phyloP scores from a whole-genome alignment of 2,113 vertebrate genomes.

The Hyperopisus bebe region DNA sequence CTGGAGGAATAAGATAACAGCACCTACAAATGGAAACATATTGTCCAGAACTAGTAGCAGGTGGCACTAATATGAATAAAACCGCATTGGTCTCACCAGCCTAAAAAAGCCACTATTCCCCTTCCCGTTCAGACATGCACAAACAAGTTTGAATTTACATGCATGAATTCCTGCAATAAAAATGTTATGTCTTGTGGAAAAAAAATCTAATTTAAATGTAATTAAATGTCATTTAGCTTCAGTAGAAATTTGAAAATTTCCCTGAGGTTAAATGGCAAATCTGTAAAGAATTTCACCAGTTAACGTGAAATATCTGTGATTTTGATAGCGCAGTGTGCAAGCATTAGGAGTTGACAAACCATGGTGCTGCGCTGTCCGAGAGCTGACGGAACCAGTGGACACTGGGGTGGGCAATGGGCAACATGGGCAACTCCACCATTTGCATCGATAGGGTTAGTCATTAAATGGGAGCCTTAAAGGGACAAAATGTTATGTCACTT shows the following conservation, averaged over 20 bases:
- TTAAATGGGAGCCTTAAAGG: not conserved
- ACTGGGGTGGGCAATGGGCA: not conserved
- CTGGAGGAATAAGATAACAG: not conserved
- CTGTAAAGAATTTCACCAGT: not conserved
- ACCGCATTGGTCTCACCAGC: not conserved
- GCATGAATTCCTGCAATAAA: not conserved
- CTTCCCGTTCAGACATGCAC: not conserved
- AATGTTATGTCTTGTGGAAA: not conserved
- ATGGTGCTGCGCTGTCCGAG: not conserved
- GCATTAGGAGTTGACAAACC: not conserved
- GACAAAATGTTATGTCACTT: not conserved
- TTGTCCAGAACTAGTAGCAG: not conserved
- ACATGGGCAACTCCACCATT: not conserved
- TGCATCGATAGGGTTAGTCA: not conserved
- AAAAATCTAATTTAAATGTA: not conserved
- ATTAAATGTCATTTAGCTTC: not conserved
- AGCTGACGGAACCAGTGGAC: not conserved
- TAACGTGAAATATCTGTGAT: not conserved
- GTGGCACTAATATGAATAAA: not conserved
- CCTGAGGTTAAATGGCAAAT: not conserved
- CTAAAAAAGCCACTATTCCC: not conserved
- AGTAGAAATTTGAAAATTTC: not conserved
- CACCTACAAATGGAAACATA: not conserved
- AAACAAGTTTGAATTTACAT: not conserved
- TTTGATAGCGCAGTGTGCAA: not conserved